Percentiles rank a stretch among this genome's conserved stretches.
These are phyloP conservation scores for Notothenia coriiceps DNA, from an alignment of 2,113 vertebrate species.

Conservation along the genomic window DNA sequence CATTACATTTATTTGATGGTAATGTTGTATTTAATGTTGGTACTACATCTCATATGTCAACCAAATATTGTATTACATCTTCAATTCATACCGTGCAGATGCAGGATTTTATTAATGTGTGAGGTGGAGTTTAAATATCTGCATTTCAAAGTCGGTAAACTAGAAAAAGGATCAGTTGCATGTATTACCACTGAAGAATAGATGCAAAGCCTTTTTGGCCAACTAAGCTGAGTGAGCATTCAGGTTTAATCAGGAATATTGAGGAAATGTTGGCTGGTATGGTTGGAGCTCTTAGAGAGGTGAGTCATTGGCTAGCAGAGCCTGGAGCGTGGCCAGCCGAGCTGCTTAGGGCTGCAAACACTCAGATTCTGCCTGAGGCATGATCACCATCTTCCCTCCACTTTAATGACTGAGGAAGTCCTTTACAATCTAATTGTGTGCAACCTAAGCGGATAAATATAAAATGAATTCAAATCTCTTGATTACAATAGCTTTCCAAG, in stretches of 20 bases:
- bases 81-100: conserved; percentile 25
- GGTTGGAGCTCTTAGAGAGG: conserved; percentile 75
- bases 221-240: conserved; percentile 56
- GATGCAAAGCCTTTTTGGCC: conserved; percentile 82
- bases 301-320: conserved; percentile 74
- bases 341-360: conserved; percentile 55
- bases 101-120: not conserved
- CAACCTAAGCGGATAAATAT: conserved; percentile 28
- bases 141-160: conserved; percentile 38
- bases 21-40: conserved; percentile 49
- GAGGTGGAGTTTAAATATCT: conserved; percentile 41
- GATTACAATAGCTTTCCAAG: conserved; percentile 59
- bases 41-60: conserved; percentile 5
- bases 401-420: conserved; percentile 48
- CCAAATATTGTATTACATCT: not conserved
- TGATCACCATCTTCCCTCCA: conserved; percentile 43
- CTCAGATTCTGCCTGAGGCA: conserved; percentile 47
- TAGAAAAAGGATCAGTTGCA: conserved; percentile 65
- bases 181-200: conserved; percentile 63
- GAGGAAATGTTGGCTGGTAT: conserved; percentile 71
- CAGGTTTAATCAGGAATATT: conserved; percentile 83
- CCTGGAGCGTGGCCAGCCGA: conserved; percentile 68
- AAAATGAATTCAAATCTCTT: conserved; percentile 60
- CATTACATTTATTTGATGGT: conserved; percentile 42
- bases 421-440: conserved; percentile 19